Conservation (phyloP, 2,888 invertebrate species). For the Aporophyla lueneburgensis region DNA sequence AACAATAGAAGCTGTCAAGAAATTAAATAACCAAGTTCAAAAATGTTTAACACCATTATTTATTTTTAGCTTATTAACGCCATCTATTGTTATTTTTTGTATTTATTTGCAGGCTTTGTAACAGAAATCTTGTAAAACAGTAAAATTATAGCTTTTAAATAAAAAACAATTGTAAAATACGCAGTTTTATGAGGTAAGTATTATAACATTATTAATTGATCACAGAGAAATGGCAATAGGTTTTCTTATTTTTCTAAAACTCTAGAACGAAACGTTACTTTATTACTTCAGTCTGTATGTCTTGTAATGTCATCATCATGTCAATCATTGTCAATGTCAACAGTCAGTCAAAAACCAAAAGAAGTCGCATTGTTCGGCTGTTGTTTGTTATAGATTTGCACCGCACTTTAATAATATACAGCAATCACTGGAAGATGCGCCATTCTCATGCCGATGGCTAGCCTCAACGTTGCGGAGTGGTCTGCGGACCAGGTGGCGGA, state of each 20-base stretch:
- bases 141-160: not conserved
- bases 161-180: too few relatives aligned
- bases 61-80: not conserved
- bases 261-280: constrained; percentile 24
- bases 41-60: not conserved
- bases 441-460: constrained; percentile 77
- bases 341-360: constrained; percentile 54
- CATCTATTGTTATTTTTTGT: constrained; percentile 20
- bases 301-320: constrained; percentile 10
- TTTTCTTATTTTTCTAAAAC: not conserved
- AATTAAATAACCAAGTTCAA: not conserved
- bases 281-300: not conserved
- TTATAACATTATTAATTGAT: too few relatives aligned
- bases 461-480: constrained; percentile 95
- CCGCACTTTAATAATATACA: constrained; percentile 64
- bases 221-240: too few relatives aligned
- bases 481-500: constrained; percentile 97
- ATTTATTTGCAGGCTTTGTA: not conserved
- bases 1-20: not conserved
- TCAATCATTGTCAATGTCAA: constrained; percentile 25
- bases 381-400: constrained; percentile 59
- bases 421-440: constrained; percentile 74
- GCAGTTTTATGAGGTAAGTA: not conserved
- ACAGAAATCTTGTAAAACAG: not conserved
- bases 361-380: constrained; percentile 55